A percentile compares a stretch with the other conserved stretches of the same genome.
These are phyloP conservation scores for Acropternis orthonyx DNA, from an alignment of 2,797 vertebrate genomes.

Conservation along the genomic window DNA sequence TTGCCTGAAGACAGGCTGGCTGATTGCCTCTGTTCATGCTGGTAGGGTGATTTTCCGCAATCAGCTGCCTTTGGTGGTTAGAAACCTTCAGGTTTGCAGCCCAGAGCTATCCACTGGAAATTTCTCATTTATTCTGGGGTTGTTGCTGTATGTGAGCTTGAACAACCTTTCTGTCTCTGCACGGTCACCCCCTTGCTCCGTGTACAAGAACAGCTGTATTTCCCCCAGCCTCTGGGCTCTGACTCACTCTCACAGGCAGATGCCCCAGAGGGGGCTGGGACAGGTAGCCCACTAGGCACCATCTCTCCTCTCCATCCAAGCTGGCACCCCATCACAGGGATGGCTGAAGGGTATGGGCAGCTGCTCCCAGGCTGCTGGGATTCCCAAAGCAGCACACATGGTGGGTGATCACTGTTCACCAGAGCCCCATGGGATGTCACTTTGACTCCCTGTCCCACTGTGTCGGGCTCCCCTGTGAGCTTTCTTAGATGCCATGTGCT, in stretches of 20 bases:
- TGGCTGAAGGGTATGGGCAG: background rate
- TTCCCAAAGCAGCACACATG: background rate
- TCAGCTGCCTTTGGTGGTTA: background rate
- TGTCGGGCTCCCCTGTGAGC: accelerated
- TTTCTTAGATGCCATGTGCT: background rate
- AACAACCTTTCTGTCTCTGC: background rate
- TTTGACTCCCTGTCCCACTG: accelerated
- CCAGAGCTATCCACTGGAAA: background rate
- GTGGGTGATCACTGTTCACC: background rate
- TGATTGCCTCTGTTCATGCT: background rate
- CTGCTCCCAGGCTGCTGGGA: background rate
- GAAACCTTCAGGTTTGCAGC: constrained; percentile 1
- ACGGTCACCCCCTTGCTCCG: background rate
- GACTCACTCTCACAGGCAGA: background rate
- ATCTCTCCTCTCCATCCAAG: background rate
- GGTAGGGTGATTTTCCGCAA: background rate
- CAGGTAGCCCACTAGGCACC: no score
- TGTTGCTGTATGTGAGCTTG: background rate
- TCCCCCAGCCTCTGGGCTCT: background rate
- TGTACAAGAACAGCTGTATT: background rate
- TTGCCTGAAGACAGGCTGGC: background rate
- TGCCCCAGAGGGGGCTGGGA: background rate
- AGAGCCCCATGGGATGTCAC: background rate
- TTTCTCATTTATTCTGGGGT: background rate
- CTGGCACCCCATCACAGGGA: background rate